A percentile compares a stretch with the other conserved stretches of the same genome.
Evolutionary conservation across 2,888 invertebrate species (phyloP).

Genomic region (Troilus luridus): DNA sequence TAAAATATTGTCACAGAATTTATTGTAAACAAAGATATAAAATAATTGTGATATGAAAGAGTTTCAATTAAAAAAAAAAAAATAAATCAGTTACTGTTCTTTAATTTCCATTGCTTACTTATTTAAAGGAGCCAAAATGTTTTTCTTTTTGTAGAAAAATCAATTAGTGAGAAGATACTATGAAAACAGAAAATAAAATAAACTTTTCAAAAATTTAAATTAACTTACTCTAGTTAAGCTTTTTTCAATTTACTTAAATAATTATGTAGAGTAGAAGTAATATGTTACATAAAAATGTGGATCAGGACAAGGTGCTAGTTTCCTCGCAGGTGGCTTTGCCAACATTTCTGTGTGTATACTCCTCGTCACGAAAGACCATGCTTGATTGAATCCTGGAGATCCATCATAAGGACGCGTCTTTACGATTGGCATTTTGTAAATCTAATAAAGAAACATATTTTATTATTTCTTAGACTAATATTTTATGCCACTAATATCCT

Average conservation of each 20-base stretch:
- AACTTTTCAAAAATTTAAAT: too few species aligned
- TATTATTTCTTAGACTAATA: neutral
- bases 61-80: too few species aligned
- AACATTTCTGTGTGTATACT: conserved; percentile 58
- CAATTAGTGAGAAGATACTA: too few species aligned
- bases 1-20: too few species aligned
- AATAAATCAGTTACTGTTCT: too few species aligned
- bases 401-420: conserved; percentile 51
- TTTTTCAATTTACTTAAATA: neutral
- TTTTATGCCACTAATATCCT: neutral
- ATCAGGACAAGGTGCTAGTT: conserved; percentile 49
- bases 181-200: too few species aligned
- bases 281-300: neutral
- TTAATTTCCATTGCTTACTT: too few species aligned
- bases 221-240: neutral
- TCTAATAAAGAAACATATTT: neutral
- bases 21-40: too few species aligned
- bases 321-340: conserved; percentile 32
- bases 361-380: conserved; percentile 57
- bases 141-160: too few species aligned
- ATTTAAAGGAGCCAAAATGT: too few species aligned
- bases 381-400: conserved; percentile 57
- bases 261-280: neutral
- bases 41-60: too few species aligned
- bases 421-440: conserved; percentile 23